Evolutionary conservation across 2,113 vertebrate species (phyloP), one percentile per base, ranked within the genome.

Genomic region (Mastomys natalensis): DNA sequence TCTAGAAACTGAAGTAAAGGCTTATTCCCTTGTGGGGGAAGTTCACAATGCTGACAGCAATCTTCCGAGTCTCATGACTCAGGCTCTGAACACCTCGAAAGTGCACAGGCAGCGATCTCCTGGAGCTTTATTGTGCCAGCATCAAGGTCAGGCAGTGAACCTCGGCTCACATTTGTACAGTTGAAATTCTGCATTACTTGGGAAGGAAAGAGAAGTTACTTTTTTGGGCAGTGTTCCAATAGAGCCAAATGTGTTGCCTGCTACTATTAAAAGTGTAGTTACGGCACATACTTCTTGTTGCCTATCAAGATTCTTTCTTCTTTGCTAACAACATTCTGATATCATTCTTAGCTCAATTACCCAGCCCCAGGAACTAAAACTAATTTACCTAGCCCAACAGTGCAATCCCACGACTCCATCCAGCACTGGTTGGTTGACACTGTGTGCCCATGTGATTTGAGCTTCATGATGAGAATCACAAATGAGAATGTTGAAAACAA

Each of bases 181-280:
- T 9, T 88, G 90, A 97, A 95, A 80, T 53, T 82, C 53, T 90
- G 48, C 37, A 70, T 91, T 86, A 48, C 58, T 96, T 95, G 72
- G 74, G 31, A 43, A 53, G 93, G 62, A 96, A 81, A 92, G 64
- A 90, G 58, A 91, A 91, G 62, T 53, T 70, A 43, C 60, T 90
- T 95, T 94, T 80, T 66, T 60, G 40, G 31, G 13, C 88, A 92
- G 66, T 0, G 21, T 53, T 80, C 80, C 86, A 55, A 9, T 22
- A 84, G 43, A 95, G 22, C 2, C 66, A 95, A 91, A 91, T 76
- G 11, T 93, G 89, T 95, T 89, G 62, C 87, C 60, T 62, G 89
- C 3, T 24, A 43, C 37, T 76, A 24, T 88, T 85, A 93, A 95
- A 89, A 85, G 11, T 13, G 34, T 34, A 76, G 45, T 21, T 53